phyloP scores from a whole-genome alignment of 2,888 invertebrate species.

The Xiphydria camelus region DNA sequence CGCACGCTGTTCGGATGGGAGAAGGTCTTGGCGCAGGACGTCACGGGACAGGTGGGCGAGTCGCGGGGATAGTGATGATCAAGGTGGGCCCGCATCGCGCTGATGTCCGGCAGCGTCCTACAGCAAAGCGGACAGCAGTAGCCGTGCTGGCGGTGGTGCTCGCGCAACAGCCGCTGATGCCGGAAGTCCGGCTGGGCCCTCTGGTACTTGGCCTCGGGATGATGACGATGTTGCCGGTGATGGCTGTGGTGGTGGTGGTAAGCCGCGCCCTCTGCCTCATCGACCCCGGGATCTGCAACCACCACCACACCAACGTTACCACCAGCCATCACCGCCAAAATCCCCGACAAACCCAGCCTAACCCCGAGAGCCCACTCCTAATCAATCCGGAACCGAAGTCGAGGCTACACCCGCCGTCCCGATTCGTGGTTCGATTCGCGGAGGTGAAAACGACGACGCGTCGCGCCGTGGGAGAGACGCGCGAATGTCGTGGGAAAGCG shows the following conservation, averaged over 20 bases:
- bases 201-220: conserved; percentile 52
- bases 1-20: conserved; percentile 85
- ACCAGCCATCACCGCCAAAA: conserved; percentile 52
- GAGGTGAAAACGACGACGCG: too few relatives aligned
- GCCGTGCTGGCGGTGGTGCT: conserved; percentile 57
- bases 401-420: too few relatives aligned
- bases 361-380: not conserved
- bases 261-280: conserved; percentile 51
- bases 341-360: conserved; percentile 3
- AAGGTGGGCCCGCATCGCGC: conserved; percentile 73
- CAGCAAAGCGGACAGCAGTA: conserved; percentile 76
- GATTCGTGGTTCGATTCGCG: too few relatives aligned
- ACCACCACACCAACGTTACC: conserved; percentile 58
- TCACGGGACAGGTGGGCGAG: conserved; percentile 79
- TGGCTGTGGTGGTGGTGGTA: conserved; percentile 56
- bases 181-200: conserved; percentile 54
- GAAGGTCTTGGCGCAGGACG: conserved; percentile 74
- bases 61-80: conserved; percentile 84
- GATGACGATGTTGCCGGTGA: conserved; percentile 46
- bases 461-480: too few relatives aligned
- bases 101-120: conserved; percentile 68
- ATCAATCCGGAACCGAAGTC: too few relatives aligned
- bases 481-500: too few relatives aligned
- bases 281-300: conserved; percentile 58
- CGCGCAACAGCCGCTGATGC: conserved; percentile 44